Conservation (phyloP, 2,113 vertebrate species). For the Varanus salvator region DNA sequence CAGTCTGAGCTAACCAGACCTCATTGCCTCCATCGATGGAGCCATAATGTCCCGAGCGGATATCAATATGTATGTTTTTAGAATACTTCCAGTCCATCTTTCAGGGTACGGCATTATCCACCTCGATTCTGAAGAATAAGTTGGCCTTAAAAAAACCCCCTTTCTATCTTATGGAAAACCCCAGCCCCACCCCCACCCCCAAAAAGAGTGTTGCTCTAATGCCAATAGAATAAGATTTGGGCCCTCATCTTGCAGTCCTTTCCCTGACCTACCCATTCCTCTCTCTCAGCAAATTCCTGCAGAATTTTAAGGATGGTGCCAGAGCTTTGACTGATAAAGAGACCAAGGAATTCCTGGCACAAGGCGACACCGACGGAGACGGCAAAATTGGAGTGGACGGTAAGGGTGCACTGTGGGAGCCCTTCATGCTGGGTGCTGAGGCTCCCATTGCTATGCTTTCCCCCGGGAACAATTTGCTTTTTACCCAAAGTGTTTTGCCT, state of each 20-base stretch:
- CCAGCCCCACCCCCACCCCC: no score
- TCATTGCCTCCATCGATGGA: no score
- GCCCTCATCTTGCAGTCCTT: background rate
- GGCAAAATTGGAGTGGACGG: conserved; percentile 84
- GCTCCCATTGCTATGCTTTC: no score
- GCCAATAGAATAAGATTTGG: background rate
- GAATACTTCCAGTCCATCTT: no score
- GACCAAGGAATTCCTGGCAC: conserved; percentile 78
- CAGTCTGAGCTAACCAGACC: no score
- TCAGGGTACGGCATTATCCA: background rate
- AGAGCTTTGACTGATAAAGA: conserved; percentile 79
- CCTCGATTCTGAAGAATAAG: background rate
- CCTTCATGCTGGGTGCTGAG: no score
- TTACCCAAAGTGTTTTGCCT: no score
- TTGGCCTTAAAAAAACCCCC: background rate
- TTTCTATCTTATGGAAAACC: background rate
- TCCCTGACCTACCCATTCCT: background rate
- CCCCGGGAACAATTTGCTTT: no score
- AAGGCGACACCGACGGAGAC: conserved; percentile 82
- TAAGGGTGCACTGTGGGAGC: conserved; percentile 47
- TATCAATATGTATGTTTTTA: no score
- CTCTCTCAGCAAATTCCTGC: conserved; percentile 78
- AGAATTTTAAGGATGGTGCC: conserved; percentile 80
- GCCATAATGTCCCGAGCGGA: no score
- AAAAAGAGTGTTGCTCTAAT: background rate